phyloP scores from a whole-genome alignment of 2,113 vertebrate species.

The Lagenorhynchus albirostris region DNA sequence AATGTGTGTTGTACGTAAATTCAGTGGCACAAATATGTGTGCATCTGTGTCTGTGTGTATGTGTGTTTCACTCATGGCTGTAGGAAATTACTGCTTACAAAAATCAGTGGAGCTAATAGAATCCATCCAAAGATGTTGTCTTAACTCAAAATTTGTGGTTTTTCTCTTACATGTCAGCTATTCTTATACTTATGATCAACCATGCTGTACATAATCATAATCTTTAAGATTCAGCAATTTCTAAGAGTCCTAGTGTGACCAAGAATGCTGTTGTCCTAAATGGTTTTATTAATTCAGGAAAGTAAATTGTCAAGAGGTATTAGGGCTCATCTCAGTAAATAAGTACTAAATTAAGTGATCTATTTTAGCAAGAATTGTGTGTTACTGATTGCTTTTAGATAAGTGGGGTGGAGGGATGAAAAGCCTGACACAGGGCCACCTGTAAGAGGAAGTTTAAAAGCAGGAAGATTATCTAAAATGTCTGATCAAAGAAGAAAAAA shows the following conservation, averaged over 20 bases:
- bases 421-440: neutral
- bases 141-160: neutral
- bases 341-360: neutral
- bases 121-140: neutral
- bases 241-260: neutral
- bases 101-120: neutral
- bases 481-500: neutral
- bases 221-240: neutral
- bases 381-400: neutral
- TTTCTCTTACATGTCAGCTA: neutral
- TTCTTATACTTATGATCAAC: neutral
- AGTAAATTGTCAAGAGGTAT: neutral
- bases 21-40: neutral
- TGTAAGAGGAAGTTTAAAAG: neutral
- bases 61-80: neutral
- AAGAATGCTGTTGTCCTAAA: neutral
- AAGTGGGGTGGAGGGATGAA: neutral
- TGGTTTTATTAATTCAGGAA: neutral
- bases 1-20: neutral
- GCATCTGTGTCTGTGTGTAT: neutral
- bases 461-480: neutral
- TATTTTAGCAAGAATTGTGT: neutral
- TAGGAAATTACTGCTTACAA: neutral
- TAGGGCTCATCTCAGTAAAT: neutral
- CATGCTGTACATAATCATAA: neutral